phyloP scores from a whole-genome alignment of 2,113 vertebrate genomes.

The Sinocyclocheilus grahami region DNA sequence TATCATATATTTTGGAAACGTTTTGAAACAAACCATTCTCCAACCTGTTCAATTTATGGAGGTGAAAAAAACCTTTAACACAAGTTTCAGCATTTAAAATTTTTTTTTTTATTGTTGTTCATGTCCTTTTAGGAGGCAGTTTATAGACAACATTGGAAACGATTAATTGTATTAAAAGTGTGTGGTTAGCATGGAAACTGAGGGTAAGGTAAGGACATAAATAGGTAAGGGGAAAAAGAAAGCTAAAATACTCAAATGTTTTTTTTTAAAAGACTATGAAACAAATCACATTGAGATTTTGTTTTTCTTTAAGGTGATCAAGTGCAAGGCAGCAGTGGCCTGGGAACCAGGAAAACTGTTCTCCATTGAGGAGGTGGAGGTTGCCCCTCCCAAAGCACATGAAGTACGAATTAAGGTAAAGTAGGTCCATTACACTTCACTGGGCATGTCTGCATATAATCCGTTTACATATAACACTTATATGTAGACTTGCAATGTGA shows the following conservation, averaged over 20 bases:
- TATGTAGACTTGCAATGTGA: neutral
- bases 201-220: conserved; percentile 37
- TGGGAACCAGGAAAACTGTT: conserved; percentile 66
- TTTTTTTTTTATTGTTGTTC: neutral
- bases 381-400: conserved; percentile 72
- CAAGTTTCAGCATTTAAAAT: neutral
- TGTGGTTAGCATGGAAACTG: conserved; percentile 31
- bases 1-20: neutral
- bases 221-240: no score
- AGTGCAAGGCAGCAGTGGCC: conserved; percentile 68
- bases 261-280: neutral
- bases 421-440: neutral
- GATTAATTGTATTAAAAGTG: neutral
- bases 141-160: neutral
- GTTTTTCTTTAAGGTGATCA: conserved; percentile 65
- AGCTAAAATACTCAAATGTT: no score
- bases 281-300: neutral
- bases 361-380: conserved; percentile 68
- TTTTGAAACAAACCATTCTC: neutral
- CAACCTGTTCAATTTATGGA: no score
- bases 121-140: neutral
- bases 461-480: neutral
- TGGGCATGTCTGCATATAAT: neutral
- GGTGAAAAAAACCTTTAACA: neutral
- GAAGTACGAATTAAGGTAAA: conserved; percentile 69